Conservation (phyloP, 2,888 invertebrate genomes). For the Disparrhopalites patrizii region DNA sequence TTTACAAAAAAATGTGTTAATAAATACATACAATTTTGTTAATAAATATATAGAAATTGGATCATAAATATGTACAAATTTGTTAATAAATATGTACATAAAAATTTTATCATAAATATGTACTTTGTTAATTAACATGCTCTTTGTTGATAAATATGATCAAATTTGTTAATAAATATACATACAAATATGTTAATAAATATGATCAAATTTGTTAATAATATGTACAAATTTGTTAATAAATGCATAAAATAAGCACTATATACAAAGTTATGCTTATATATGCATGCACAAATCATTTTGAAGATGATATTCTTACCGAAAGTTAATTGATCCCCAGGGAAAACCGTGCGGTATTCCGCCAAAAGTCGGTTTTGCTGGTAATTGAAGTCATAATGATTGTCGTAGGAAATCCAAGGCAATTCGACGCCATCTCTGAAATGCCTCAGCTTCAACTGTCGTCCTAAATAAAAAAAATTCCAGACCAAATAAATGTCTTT, state of each 20-base stretch:
- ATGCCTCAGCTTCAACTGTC: slow-evolving; percentile 20
- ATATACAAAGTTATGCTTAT: no score
- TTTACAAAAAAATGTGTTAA: not conserved
- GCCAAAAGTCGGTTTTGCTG: slow-evolving; percentile 18
- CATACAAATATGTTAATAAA: not conserved
- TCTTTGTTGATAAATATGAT: not conserved
- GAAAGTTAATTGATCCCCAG: slow-evolving; percentile 22
- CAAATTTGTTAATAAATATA: not conserved
- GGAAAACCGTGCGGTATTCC: slow-evolving; percentile 2
- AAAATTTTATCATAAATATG: not conserved
- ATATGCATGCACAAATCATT: not conserved
- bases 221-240: no score
- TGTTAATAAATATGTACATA: not conserved
- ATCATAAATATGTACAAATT: not conserved
- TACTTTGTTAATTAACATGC: no score
- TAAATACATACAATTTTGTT: not conserved
- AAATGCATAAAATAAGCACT: no score
- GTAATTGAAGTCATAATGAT: slow-evolving; percentile 28
- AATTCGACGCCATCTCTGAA: slow-evolving; percentile 22
- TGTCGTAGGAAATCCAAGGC: slow-evolving; percentile 15
- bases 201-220: no score
- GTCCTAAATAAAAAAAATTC: no score
- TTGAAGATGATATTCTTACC: not conserved
- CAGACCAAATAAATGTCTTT: no score
- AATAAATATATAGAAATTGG: not conserved